Conservation (phyloP, 2,888 invertebrate species). For the Athripsodes cinereus region DNA sequence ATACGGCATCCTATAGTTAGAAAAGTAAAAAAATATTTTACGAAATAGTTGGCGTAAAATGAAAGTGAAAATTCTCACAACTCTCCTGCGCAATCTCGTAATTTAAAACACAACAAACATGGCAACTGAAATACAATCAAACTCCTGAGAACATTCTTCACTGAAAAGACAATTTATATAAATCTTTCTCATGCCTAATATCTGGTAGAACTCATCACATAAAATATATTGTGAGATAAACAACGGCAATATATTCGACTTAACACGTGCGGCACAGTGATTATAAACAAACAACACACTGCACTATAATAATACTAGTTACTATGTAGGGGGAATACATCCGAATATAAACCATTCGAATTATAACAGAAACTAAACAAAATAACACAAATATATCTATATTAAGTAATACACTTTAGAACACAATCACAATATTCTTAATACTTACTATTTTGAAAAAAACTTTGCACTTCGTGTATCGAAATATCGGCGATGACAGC, state of each 20-base stretch:
- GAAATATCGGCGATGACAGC: constrained; percentile 18
- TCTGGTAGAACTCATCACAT: too few relatives aligned
- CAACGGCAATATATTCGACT: neutral
- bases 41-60: neutral
- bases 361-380: neutral
- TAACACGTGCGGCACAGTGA: constrained; percentile 9
- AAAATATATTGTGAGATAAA: neutral
- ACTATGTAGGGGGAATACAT: neutral
- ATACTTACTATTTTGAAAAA: constrained; percentile 15
- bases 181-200: constrained; percentile 13
- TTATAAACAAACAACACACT: constrained; percentile 20
- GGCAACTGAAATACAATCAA: constrained; percentile 18
- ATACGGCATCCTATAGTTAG: too few relatives aligned
- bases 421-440: neutral
- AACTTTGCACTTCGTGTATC: constrained; percentile 9
- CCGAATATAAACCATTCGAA: neutral
- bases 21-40: neutral
- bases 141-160: constrained; percentile 8
- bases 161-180: neutral
- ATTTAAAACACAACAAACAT: constrained; percentile 23
- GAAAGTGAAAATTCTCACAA: neutral
- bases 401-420: neutral
- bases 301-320: too few relatives aligned
- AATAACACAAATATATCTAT: neutral
- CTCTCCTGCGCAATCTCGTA: constrained; percentile 9